These are phyloP conservation scores for Tamias sibiricus DNA, from an alignment of 2,113 vertebrate genomes.

Conservation along the genomic window DNA sequence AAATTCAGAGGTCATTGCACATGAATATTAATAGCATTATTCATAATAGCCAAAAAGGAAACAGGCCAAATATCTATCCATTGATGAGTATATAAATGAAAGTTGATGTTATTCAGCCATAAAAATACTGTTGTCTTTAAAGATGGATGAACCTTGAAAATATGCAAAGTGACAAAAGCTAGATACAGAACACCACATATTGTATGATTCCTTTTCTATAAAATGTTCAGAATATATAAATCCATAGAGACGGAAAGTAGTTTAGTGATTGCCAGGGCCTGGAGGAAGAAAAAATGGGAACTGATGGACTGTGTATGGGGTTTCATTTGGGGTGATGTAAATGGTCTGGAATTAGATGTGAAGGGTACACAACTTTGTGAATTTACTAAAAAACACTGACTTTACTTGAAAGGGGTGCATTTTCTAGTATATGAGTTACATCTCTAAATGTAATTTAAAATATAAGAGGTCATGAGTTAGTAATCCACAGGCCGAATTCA, in stretches of 20 bases:
- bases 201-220: not conserved
- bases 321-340: not conserved
- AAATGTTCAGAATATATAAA: not conserved
- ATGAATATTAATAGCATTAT: not conserved
- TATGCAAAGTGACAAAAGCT: not conserved
- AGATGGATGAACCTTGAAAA: not conserved
- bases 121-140: not conserved
- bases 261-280: not conserved
- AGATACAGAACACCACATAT: not conserved
- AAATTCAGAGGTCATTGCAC: not conserved
- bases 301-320: not conserved
- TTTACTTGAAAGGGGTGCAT: not conserved
- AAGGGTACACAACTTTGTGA: not conserved
- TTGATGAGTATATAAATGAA: not conserved
- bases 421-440: not conserved
- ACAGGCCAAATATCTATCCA: not conserved
- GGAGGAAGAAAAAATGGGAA: not conserved
- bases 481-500: not conserved
- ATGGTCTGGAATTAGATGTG: not conserved
- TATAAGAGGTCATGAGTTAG: not conserved
- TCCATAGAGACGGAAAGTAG: not conserved
- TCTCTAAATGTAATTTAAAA: not conserved
- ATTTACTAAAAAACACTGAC: not conserved
- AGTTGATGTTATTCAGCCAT: not conserved
- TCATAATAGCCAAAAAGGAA: not conserved